Base-by-base conservation (phyloP, 2,797 vertebrate genomes). In the Acropternis orthonyx region DNA sequence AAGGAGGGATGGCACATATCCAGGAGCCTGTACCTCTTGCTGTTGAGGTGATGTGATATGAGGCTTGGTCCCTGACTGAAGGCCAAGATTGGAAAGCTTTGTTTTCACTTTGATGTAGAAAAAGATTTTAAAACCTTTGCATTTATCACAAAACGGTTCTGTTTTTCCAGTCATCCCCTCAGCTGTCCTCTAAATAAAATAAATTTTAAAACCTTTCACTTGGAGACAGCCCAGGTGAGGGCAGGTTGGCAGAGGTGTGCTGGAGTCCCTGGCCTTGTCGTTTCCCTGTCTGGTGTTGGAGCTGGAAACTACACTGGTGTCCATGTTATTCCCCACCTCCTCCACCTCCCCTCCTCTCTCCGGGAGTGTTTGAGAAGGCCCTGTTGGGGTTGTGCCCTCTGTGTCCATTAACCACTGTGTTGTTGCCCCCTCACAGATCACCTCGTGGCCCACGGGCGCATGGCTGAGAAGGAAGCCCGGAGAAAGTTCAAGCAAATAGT, bases 401-500 rank as follows among this genome's bases (percentile, higher is more conserved):
- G 12, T 30, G 78, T 18, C 34, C 26, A 0, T 96, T 96, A 67
- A 95, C 59, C n/a, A 0, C 21, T 17, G 10, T 81, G 46, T 14
- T 54, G 71, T 32, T 32, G 3, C 23, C 30, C 49, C 63, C 62
- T 18, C 36, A 0, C 97, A 99, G 99, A 99, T 98, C 99, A 99
- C 96, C 96, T 99, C 79, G 99, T 99, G 97, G 99, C 99, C 89
- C 99, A 99, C 2, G 99, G 99, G 2, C 98, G 99, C 9, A 99
- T 99, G 99, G 99, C 99, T 0, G 99, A 99, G 97, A 99, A 99
- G 95, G 99, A 99, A 54, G 99, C 99, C 36, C 98, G 99, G 65
- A 98, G 98, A 84, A 99, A 99, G 97, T 99, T 99, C 97, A 99
- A 99, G 96, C 99, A 99, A 96, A 99, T 99, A 0, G 98, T 99